A percentile compares a stretch with the other conserved stretches of the same genome.
Evolutionary conservation across 2,113 vertebrate species (phyloP).

Genomic region (Anarrhichthys ocellatus): DNA sequence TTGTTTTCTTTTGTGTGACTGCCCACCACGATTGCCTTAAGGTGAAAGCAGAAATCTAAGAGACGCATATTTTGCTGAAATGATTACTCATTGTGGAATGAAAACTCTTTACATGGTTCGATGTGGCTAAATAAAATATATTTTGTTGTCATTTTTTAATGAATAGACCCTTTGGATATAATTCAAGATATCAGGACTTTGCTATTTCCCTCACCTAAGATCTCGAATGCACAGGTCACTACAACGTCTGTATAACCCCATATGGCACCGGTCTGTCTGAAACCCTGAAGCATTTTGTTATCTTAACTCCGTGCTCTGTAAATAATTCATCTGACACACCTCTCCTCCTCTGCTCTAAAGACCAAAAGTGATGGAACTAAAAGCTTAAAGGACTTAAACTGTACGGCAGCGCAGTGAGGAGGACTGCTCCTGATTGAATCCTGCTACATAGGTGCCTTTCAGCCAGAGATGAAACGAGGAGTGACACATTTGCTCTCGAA

Average conservation of each 20-base stretch:
- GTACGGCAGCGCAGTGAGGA: conserved; percentile 22
- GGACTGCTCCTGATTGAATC: conserved; percentile 18
- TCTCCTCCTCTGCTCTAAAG: conserved; percentile 26
- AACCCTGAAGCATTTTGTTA: conserved; percentile 67
- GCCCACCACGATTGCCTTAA: neutral
- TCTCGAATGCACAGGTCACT: conserved; percentile 17
- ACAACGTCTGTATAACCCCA: conserved; percentile 28
- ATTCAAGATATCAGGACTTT: neutral
- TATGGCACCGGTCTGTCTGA: conserved; percentile 58
- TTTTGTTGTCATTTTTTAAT: neutral
- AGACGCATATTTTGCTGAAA: neutral
- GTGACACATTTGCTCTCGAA: conserved; percentile 10
- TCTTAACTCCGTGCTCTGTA: conserved; percentile 64
- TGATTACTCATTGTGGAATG: neutral
- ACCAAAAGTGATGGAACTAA: conserved; percentile 61
- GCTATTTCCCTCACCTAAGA: neutral
- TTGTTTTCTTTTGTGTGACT: neutral
- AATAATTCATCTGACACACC: conserved; percentile 70
- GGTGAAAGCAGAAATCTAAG: neutral
- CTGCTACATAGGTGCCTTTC: conserved; percentile 7
- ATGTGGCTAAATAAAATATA: neutral
- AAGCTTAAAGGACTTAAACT: conserved; percentile 60
- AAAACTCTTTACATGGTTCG: neutral
- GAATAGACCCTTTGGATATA: neutral
- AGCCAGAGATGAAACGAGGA: conserved; percentile 23